Percentiles rank a stretch among this genome's conserved stretches.
These are phyloP conservation scores for Drosophila pandora DNA, from an alignment of 1,140 invertebrate species.

Conservation along the genomic window DNA sequence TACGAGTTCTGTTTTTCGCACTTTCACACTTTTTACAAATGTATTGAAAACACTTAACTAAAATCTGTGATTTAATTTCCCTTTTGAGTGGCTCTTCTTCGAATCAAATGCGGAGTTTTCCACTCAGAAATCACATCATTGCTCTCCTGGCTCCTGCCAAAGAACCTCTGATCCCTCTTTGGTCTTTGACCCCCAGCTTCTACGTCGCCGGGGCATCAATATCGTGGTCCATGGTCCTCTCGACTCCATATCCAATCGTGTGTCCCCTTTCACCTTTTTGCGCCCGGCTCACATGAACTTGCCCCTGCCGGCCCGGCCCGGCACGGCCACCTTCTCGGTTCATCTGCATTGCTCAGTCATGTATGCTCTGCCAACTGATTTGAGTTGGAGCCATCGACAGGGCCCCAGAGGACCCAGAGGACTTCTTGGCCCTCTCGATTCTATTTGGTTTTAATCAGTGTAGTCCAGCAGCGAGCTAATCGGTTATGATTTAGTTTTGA, in stretches of 20 bases:
- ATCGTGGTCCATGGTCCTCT: slow-evolving; percentile 9
- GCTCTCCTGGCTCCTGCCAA: slow-evolving; percentile 17
- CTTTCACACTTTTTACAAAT: not conserved
- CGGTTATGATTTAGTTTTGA: slow-evolving; percentile 79
- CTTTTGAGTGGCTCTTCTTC: slow-evolving; percentile 10
- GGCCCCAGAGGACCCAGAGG: slow-evolving; percentile 9
- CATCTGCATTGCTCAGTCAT: slow-evolving; percentile 76
- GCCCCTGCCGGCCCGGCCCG: slow-evolving; percentile 1
- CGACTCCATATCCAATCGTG: not conserved
- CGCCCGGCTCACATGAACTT: slow-evolving; percentile 22
- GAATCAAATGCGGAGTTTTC: slow-evolving; percentile 16
- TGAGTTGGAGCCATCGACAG: slow-evolving; percentile 39
- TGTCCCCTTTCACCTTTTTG: slow-evolving; percentile 42
- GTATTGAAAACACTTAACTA: not conserved
- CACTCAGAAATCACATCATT: slow-evolving; percentile 44
- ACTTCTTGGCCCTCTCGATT: slow-evolving; percentile 6
- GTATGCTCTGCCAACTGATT: slow-evolving; percentile 72
- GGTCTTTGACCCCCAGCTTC: slow-evolving; percentile 1
- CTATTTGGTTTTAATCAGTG: slow-evolving; percentile 69
- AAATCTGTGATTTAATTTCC: slow-evolving; percentile 38
- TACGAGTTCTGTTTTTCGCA: not conserved
- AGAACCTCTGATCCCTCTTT: slow-evolving; percentile 19
- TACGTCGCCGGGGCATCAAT: slow-evolving; percentile 16
- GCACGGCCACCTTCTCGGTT: slow-evolving; percentile 16
- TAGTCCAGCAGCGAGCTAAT: slow-evolving; percentile 68